These are phyloP conservation scores for Zaprionus vittiger DNA, from an alignment of 1,140 invertebrate genomes.

Conservation along the genomic window DNA sequence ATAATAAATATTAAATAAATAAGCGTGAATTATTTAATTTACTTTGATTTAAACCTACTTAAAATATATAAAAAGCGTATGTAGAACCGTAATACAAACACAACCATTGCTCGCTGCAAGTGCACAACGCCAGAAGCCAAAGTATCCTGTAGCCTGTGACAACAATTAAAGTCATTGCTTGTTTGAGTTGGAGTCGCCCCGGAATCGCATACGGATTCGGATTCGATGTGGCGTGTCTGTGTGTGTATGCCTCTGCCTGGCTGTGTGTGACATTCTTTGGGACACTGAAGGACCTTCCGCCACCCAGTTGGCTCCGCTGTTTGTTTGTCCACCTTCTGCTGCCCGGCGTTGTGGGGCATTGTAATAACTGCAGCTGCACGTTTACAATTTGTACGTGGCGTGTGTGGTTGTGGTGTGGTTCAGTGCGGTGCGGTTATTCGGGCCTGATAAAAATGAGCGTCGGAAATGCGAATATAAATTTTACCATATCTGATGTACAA, in stretches of 20 bases:
- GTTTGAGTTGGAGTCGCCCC: constrained; percentile 10
- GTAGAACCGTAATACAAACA: constrained; percentile 30
- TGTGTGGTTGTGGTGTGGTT: constrained; percentile 37
- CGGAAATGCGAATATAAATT: constrained; percentile 83
- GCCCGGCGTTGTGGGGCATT: constrained; percentile 24
- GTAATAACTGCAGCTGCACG: constrained; percentile 71
- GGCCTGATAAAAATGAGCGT: constrained; percentile 78
- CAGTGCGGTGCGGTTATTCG: constrained; percentile 38
- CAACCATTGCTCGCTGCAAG: constrained; percentile 46
- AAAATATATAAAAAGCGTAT: constrained; percentile 12
- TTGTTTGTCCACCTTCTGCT: constrained; percentile 41
- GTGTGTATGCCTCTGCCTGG: neutral
- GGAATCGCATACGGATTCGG: constrained; percentile 7
- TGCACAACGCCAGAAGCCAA: constrained; percentile 34
- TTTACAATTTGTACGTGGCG: constrained; percentile 70
- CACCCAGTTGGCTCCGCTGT: neutral
- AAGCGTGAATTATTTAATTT: too few species aligned
- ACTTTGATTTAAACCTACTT: too few species aligned
- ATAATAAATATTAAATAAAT: too few species aligned
- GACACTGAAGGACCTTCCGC: constrained; percentile 19
- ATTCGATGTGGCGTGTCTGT: constrained; percentile 3
- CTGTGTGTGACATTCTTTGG: constrained; percentile 45
- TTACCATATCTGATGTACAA: constrained; percentile 80
- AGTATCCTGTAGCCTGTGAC: constrained; percentile 34
- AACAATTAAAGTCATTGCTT: constrained; percentile 64